phyloP scores from a whole-genome alignment of 37 sponge, comb jelly and placozoan species.

The Haliclona indistincta region DNA sequence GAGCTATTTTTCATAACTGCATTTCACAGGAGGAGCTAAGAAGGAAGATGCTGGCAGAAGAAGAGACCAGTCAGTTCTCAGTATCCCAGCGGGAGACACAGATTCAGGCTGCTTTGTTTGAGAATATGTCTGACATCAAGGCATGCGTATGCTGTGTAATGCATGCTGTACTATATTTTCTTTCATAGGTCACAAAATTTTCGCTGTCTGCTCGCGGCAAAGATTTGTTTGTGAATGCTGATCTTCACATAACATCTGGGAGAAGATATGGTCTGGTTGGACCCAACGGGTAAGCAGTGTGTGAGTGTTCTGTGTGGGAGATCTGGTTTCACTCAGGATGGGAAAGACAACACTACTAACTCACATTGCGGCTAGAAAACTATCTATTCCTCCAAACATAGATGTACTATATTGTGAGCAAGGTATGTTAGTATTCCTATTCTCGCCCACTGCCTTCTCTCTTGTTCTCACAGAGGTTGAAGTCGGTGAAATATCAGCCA shows the following conservation, averaged over 20 bases:
- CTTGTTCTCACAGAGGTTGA: slow-evolving; percentile 67
- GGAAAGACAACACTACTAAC: slow-evolving; percentile 95
- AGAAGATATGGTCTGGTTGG: slow-evolving; percentile 96
- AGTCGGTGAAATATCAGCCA: slow-evolving; percentile 85
- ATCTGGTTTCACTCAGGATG: slow-evolving; percentile 44
- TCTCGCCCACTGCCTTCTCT: not conserved
- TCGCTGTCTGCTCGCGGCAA: slow-evolving; percentile 95
- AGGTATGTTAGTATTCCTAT: slow-evolving; percentile 31
- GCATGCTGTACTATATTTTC: not conserved
- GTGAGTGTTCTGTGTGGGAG: not conserved
- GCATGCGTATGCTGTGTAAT: slow-evolving; percentile 12
- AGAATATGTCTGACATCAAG: slow-evolving; percentile 48
- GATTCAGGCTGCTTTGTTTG: slow-evolving; percentile 18
- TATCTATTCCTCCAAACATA: slow-evolving; percentile 88
- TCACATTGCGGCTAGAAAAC: slow-evolving; percentile 89
- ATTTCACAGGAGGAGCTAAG: slow-evolving; percentile 21
- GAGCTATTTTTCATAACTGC: not conserved
- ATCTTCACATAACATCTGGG: slow-evolving; percentile 76
- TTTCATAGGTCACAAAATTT: slow-evolving; percentile 82
- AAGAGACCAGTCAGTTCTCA: slow-evolving; percentile 54
- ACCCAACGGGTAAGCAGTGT: slow-evolving; percentile 89
- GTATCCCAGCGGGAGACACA: slow-evolving; percentile 69
- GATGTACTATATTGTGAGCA: slow-evolving; percentile 96
- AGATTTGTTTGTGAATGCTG: slow-evolving; percentile 91
- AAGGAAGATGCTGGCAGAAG: slow-evolving; percentile 29